Conservation (phyloP, 1,140 invertebrate genomes). For the Brachionus rubens region DNA sequence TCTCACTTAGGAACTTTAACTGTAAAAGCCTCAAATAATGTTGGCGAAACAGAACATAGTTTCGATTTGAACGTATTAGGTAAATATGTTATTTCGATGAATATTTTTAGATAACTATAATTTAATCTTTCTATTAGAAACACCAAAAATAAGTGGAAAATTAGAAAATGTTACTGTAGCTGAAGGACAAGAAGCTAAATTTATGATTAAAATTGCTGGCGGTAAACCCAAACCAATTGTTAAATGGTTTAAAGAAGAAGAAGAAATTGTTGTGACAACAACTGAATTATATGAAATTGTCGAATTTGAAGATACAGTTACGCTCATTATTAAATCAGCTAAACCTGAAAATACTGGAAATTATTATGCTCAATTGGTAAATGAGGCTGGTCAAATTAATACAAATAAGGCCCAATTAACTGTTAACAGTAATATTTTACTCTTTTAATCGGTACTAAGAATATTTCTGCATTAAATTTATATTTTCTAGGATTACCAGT, state of each 20-base stretch:
- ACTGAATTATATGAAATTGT: conserved; percentile 28
- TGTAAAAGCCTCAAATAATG: neutral
- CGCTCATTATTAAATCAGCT: conserved; percentile 48
- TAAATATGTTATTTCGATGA: no score
- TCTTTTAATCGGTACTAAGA: no score
- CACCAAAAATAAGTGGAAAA: conserved; percentile 22
- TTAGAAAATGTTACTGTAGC: conserved; percentile 24
- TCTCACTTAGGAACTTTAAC: no score
- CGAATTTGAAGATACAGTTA: conserved; percentile 22
- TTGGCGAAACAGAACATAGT: neutral
- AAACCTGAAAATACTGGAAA: conserved; percentile 55
- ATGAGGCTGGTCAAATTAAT: neutral
- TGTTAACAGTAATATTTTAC: neutral
- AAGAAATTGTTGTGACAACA: neutral
- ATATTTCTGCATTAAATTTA: no score
- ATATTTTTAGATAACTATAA: no score
- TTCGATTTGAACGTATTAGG: neutral
- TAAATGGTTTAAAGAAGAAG: conserved; percentile 43
- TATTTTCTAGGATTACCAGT: neutral
- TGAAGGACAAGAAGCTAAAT: neutral
- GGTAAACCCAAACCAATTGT: conserved; percentile 36
- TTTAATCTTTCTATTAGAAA: no score
- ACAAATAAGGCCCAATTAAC: neutral
- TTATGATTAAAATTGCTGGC: conserved; percentile 9
- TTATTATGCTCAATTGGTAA: conserved; percentile 48